Base-by-base conservation (phyloP, 2,797 vertebrate species). In the Mustela erminea region DNA sequence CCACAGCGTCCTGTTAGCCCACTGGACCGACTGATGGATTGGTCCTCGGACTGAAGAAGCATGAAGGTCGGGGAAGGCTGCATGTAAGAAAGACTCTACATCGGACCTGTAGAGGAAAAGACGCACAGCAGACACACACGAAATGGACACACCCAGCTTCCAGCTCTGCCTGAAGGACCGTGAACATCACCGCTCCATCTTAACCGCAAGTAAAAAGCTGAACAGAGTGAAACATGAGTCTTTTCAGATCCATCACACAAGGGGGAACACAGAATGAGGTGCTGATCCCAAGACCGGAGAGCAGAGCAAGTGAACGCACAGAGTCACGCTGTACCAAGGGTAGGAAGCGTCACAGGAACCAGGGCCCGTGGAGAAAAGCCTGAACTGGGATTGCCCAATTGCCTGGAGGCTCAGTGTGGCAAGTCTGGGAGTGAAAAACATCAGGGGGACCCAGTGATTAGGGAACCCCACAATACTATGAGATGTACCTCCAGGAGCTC, bases 91-190 rank as follows among this genome's bases (percentile, higher is more conserved):
- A 66, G 35, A 38, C 13, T 27, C 9, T 3, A 7, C 18, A 12
- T 27, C 21, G 25, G 38, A 49, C n/a, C 32, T 14, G 11, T 13
- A 6, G 32, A 0, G 0, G 6, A 74, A 64, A 58, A 81, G 20
- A 68, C 25, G 12, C 38, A 10, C 0, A 54, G 32, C 43, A 20
- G 54, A 56, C 18, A 27, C 2, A 6, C 2, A 10, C 1, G 0
- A 6, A 8, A 32, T 0, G 1, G 20, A 52, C 3, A n/a, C 52
- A 9, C 18, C 27, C 14, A 0, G 35, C 12, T 23, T 25, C 13
- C 29, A 9, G 49, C 8, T n/a, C 20, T 3, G 15, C 13, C 0
- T 0, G 21, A 18, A 54, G 14, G 49, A 32, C 54, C 0, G 1
- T 13, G 35, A 18, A 82, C 18, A 35, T 2, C 6, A 0, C 3